A percentile compares a stretch with the other conserved stretches of the same genome.
These are phyloP conservation scores for Sphaerophoria rueppellii DNA, from an alignment of 2,888 invertebrate genomes.

Conservation along the genomic window DNA sequence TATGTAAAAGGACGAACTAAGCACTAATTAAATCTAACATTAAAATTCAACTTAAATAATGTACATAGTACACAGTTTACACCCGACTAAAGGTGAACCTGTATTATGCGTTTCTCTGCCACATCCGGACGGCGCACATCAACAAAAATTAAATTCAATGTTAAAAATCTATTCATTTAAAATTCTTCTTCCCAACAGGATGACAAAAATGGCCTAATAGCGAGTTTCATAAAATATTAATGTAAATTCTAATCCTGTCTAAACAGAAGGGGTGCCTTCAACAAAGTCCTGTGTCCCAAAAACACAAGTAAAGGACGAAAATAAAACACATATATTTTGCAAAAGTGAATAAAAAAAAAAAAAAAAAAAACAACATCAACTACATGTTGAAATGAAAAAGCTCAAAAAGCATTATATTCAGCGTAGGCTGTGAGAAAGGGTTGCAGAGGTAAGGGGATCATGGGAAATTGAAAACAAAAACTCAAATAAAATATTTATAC, in stretches of 20 bases:
- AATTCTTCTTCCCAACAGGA: slow-evolving; percentile 58
- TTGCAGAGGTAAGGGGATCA: neutral
- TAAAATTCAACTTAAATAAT: no score
- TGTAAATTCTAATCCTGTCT: slow-evolving; percentile 70
- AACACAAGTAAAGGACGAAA: slow-evolving; percentile 19
- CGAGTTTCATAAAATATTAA: slow-evolving; percentile 60
- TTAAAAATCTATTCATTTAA: slow-evolving; percentile 65
- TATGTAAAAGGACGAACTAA: no score
- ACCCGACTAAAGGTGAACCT: neutral
- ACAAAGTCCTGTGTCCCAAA: slow-evolving; percentile 14
- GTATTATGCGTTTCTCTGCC: neutral
- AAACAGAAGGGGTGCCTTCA: slow-evolving; percentile 66
- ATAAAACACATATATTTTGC: slow-evolving; percentile 14
- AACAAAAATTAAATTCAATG: slow-evolving; percentile 7
- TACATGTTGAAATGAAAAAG: slow-evolving; percentile 61
- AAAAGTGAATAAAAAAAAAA: slow-evolving; percentile 58
- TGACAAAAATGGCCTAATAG: slow-evolving; percentile 64
- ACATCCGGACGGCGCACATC: neutral
- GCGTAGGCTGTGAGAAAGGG: neutral
- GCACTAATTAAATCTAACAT: no score
- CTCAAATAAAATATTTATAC: slow-evolving; percentile 72
- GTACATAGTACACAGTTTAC: neutral
- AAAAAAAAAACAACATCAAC: neutral
- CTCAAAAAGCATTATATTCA: slow-evolving; percentile 66
- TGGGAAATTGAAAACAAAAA: slow-evolving; percentile 59